These are phyloP conservation scores for Clivina fossor DNA, from an alignment of 2,888 invertebrate species.

Conservation along the genomic window DNA sequence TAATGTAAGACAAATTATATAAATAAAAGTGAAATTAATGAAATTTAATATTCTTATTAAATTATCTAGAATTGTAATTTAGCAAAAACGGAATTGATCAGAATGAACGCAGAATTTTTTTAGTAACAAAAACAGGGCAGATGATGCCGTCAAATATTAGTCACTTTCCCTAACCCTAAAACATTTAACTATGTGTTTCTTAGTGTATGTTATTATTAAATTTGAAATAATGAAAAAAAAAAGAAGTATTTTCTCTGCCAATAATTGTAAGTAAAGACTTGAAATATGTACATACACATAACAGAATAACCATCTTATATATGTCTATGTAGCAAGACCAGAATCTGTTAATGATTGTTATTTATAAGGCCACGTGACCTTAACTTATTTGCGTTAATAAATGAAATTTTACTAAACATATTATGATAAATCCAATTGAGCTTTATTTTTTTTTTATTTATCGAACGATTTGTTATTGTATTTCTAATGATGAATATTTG, in stretches of 20 bases:
- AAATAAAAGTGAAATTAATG: too few species aligned
- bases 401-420: slow-evolving; percentile 52
- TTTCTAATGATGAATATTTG: not conserved
- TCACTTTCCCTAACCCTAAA: slow-evolving; percentile 50
- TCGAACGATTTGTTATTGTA: not conserved
- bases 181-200: slow-evolving; percentile 54
- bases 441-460: slow-evolving; percentile 7
- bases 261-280: slow-evolving; percentile 43
- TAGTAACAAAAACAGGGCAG: slow-evolving; percentile 43
- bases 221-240: too few species aligned
- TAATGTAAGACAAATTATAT: too few species aligned
- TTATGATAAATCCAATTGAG: slow-evolving; percentile 14
- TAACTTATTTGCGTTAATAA: slow-evolving; percentile 57
- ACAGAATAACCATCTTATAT: slow-evolving; percentile 43
- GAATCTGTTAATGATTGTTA: slow-evolving; percentile 53
- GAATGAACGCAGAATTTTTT: slow-evolving; percentile 51
- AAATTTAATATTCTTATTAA: slow-evolving; percentile 10
- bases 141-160: slow-evolving; percentile 47
- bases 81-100: slow-evolving; percentile 45
- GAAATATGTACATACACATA: slow-evolving; percentile 53
- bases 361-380: slow-evolving; percentile 53
- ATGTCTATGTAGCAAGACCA: slow-evolving; percentile 53
- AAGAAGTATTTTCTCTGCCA: slow-evolving; percentile 48
- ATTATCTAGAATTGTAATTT: slow-evolving; percentile 33
- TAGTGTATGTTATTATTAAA: slow-evolving; percentile 53